phyloP scores from a whole-genome alignment of 1,140 invertebrate species.

The Trachelipus rathkii region DNA sequence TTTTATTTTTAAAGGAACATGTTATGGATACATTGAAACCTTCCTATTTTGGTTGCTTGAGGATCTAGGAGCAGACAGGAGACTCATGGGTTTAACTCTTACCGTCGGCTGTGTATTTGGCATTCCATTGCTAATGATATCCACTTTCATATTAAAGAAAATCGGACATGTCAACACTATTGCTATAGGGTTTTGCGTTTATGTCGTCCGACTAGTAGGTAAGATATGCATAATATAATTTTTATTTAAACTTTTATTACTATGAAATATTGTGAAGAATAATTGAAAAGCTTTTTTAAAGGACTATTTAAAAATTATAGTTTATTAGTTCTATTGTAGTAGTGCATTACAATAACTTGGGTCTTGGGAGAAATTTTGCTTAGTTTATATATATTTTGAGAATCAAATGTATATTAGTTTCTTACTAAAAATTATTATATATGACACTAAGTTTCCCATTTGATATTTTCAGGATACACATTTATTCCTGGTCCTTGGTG shows the following conservation, averaged over 20 bases:
- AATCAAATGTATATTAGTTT: too few relatives aligned
- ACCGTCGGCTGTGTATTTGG: slow-evolving; percentile 72
- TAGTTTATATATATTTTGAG: too few relatives aligned
- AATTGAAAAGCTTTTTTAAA: too few relatives aligned
- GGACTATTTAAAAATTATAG: background rate
- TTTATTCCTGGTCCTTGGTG: background rate
- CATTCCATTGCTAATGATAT: slow-evolving; percentile 68
- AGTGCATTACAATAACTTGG: too few relatives aligned
- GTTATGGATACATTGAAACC: slow-evolving; percentile 78
- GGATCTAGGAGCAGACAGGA: slow-evolving; percentile 70
- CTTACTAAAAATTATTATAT: background rate
- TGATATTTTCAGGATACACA: background rate
- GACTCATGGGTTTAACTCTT: slow-evolving; percentile 76
- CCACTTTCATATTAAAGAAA: slow-evolving; percentile 69
- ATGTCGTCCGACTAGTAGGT: slow-evolving; percentile 60
- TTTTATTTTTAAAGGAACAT: slow-evolving; percentile 59
- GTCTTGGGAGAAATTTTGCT: too few relatives aligned
- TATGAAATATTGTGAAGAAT: too few relatives aligned
- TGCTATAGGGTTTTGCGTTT: slow-evolving; percentile 71
- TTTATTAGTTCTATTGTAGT: background rate
- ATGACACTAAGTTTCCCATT: background rate
- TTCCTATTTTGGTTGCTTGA: slow-evolving; percentile 81
- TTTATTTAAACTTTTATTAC: background rate
- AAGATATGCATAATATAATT: background rate
- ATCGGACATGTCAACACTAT: slow-evolving; percentile 75